Percentiles rank a stretch among this genome's conserved stretches.
Conservation (phyloP, 2,113 vertebrate species). For the Rattus rattus region DNA sequence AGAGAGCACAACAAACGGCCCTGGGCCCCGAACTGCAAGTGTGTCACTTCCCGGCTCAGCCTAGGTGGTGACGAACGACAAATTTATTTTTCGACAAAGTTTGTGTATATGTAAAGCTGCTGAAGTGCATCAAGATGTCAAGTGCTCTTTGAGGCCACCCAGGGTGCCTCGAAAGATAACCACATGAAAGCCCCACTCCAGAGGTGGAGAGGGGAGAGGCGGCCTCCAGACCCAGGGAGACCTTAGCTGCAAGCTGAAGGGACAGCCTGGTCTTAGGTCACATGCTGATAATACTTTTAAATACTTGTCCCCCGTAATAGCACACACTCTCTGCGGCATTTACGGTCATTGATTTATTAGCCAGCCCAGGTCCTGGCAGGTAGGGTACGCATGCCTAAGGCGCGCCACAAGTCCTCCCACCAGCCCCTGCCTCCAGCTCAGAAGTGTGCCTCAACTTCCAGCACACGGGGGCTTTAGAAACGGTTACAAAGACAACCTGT, state of each 20-base stretch:
- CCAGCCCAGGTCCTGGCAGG: background rate
- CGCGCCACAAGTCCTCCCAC: background rate
- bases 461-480: background rate
- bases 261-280: conserved; percentile 79
- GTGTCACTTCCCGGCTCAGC: conserved; percentile 92
- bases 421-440: background rate
- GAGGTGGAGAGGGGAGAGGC: conserved; percentile 85
- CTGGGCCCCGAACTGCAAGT: conserved; percentile 87
- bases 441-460: conserved; percentile 29
- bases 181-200: conserved; percentile 98
- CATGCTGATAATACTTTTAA: conserved; percentile 82
- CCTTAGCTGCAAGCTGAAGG: conserved; percentile 61
- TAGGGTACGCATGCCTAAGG: conserved; percentile 54
- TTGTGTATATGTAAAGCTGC: conserved; percentile 99
- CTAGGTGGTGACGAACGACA: conserved; percentile 99
- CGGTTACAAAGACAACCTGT: background rate
- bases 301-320: conserved; percentile 71
- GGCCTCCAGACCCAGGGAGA: conserved; percentile 75
- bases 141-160: conserved; percentile 99
- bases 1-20: conserved; percentile 80
- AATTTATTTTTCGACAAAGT: conserved; percentile 99
- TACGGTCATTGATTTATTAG: conserved; percentile 63
- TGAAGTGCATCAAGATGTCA: conserved; percentile 99
- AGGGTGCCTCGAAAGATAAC: conserved; percentile 99
- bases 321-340: conserved; percentile 60